A percentile compares a stretch with the other conserved stretches of the same genome.
phyloP scores from a whole-genome alignment of 2,888 invertebrate genomes.

The Gastrophysa polygoni region DNA sequence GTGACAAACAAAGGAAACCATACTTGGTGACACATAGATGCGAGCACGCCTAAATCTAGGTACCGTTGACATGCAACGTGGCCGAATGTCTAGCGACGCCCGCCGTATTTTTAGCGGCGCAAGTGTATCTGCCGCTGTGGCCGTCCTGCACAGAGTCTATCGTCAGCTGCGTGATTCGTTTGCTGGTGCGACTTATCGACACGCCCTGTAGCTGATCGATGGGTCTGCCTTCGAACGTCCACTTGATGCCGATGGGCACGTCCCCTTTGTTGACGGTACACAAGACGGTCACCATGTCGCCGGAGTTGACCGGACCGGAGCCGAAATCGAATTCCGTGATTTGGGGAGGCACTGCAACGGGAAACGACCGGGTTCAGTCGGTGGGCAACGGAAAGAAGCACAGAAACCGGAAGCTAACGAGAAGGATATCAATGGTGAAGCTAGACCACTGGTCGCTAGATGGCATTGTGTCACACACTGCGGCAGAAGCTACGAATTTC shows the following conservation, averaged over 20 bases:
- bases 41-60: constrained; percentile 59
- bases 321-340: constrained; percentile 61
- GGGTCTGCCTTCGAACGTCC: constrained; percentile 55
- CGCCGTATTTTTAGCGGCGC: constrained; percentile 61
- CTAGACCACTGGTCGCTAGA: too few species aligned
- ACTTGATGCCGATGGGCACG: constrained; percentile 67
- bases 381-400: constrained; percentile 40
- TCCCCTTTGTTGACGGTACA: constrained; percentile 77
- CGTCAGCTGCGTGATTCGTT: constrained; percentile 61
- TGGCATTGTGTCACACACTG: too few species aligned
- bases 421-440: constrained; percentile 46
- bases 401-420: constrained; percentile 39
- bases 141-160: constrained; percentile 61
- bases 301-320: constrained; percentile 67
- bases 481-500: too few species aligned
- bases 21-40: constrained; percentile 23
- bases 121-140: constrained; percentile 63
- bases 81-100: constrained; percentile 62
- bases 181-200: constrained; percentile 57
- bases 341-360: constrained; percentile 66
- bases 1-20: constrained; percentile 64
- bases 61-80: constrained; percentile 63
- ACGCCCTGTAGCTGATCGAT: constrained; percentile 50
- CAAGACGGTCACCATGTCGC: constrained; percentile 71
- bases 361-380: too few species aligned